Evolutionary conservation across 2,113 vertebrate species (phyloP).

Genomic region (Microtus ochrogaster): DNA sequence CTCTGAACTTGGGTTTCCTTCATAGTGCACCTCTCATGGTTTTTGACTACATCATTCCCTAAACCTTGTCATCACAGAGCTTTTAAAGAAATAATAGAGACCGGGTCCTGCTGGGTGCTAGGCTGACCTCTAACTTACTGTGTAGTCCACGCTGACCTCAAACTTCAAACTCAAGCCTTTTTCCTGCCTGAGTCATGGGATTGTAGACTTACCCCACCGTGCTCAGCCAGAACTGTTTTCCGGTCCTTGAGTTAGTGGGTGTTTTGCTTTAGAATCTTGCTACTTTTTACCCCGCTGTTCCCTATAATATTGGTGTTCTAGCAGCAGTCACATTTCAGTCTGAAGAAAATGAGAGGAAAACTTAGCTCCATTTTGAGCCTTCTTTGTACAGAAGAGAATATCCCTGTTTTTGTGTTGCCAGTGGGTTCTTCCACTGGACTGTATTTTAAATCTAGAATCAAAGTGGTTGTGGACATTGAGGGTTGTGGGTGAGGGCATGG

Average conservation of each 20-base stretch:
- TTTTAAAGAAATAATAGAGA: neutral
- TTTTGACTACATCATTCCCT: neutral
- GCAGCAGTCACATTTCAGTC: neutral
- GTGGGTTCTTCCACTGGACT: neutral
- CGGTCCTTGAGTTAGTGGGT: neutral
- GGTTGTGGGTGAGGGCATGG: neutral
- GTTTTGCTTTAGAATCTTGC: slow-evolving; percentile 23
- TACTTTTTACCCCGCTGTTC: neutral
- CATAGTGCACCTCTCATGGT: neutral
- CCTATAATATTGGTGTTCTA: neutral
- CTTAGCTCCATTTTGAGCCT: neutral
- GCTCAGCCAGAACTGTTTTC: neutral
- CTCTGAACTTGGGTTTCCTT: neutral
- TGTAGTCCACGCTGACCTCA: neutral
- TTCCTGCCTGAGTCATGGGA: neutral
- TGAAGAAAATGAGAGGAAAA: slow-evolving; percentile 45
- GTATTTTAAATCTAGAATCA: neutral
- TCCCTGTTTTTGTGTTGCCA: neutral
- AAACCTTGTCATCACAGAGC: neutral
- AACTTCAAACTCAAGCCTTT: neutral
- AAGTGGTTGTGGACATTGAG: neutral
- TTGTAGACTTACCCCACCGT: neutral
- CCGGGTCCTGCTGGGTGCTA: neutral
- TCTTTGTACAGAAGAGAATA: neutral
- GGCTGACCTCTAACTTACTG: neutral